Percentiles rank a stretch among this genome's conserved stretches.
Evolutionary conservation across 1,140 invertebrate genomes (phyloP).

Genomic region (Solenopsis invicta): DNA sequence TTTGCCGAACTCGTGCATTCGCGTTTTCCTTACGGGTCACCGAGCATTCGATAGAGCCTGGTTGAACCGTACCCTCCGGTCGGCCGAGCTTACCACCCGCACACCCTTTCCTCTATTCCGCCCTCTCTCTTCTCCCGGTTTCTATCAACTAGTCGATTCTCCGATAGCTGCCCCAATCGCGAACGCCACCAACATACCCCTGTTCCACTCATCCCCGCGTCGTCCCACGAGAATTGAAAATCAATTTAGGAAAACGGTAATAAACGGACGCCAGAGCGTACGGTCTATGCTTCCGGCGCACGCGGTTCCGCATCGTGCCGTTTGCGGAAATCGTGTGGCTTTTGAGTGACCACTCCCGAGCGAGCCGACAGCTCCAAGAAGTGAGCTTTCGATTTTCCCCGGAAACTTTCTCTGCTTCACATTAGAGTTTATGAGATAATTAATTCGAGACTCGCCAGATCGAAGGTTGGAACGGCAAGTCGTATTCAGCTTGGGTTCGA

Average conservation of each 20-base stretch:
- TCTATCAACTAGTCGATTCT: conserved; percentile 59
- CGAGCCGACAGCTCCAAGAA: neutral
- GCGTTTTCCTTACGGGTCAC: conserved; percentile 83
- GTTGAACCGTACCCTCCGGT: conserved; percentile 73
- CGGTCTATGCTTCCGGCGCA: conserved; percentile 11
- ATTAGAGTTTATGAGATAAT: neutral
- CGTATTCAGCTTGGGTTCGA: neutral
- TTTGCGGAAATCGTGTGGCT: conserved; percentile 46
- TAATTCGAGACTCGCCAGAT: neutral
- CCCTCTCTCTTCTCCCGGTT: conserved; percentile 50
- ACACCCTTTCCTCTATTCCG: neutral
- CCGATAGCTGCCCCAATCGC: conserved; percentile 48
- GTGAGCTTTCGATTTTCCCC: conserved; percentile 19
- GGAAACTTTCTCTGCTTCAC: neutral
- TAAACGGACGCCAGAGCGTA: conserved; percentile 73
- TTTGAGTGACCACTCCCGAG: neutral
- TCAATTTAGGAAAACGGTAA: conserved; percentile 79
- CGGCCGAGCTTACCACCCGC: conserved; percentile 69
- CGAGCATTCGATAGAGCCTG: conserved; percentile 77
- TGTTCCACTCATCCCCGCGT: conserved; percentile 17
- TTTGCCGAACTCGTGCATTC: conserved; percentile 82
- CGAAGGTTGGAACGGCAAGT: neutral
- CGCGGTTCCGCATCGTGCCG: conserved; percentile 44
- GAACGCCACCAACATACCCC: conserved; percentile 45
- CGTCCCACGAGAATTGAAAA: conserved; percentile 72